Evolutionary conservation across 2,797 vertebrate species (phyloP).

Genomic region (Clarias platycephalus): DNA sequence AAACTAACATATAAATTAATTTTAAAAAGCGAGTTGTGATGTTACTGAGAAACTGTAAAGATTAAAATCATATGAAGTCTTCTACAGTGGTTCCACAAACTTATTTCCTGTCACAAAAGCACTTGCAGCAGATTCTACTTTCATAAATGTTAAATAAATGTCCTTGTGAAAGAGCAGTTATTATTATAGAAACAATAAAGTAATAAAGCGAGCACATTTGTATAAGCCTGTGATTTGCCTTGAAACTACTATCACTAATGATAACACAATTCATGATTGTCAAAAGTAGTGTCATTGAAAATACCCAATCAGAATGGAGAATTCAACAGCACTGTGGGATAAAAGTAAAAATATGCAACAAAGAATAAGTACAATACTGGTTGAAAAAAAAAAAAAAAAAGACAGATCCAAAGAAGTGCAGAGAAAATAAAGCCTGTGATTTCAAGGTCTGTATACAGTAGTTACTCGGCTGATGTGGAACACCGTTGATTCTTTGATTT

Average conservation of each 20-base stretch:
- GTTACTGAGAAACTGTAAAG: not conserved
- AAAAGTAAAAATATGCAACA: not conserved
- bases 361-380: not conserved
- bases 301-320: not conserved
- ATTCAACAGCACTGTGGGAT: too few relatives aligned
- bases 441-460: not conserved
- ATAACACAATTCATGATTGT: too few relatives aligned
- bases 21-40: not conserved
- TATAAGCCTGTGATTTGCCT: not conserved
- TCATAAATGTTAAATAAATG: not conserved
- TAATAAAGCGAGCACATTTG: not conserved
- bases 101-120: not conserved
- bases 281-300: too few relatives aligned
- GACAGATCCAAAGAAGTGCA: not conserved
- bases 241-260: not conserved
- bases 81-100: not conserved
- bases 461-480: not conserved
- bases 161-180: not conserved
- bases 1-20: too few relatives aligned
- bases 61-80: not conserved
- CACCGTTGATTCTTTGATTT: not conserved
- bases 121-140: not conserved
- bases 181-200: slow-evolving; percentile 1
- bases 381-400: too few relatives aligned
- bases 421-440: not conserved